These are phyloP conservation scores for Myotis brandtii DNA, from an alignment of 2,113 vertebrate genomes.

Conservation along the genomic window DNA sequence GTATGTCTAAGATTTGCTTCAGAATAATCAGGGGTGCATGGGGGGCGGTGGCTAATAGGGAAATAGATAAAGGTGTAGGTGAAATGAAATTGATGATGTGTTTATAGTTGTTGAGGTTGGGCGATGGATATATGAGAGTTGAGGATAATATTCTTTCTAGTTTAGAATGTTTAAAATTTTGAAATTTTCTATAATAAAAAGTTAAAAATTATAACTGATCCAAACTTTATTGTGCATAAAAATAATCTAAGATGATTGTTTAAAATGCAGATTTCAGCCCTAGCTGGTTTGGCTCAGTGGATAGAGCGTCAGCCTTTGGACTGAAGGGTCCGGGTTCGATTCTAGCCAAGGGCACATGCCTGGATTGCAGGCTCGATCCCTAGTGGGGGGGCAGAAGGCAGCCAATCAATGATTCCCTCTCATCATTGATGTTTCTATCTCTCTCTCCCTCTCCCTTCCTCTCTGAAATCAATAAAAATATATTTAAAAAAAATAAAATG, in stretches of 20 bases:
- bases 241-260: not conserved
- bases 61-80: not conserved
- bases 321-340: no score
- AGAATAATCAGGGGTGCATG: not conserved
- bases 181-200: slow-evolving; percentile 3
- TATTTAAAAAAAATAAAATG: not conserved
- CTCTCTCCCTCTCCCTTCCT: no score
- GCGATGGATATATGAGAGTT: not conserved
- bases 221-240: not conserved
- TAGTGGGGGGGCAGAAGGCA: no score
- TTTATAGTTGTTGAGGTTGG: not conserved
- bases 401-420: no score
- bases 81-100: not conserved
- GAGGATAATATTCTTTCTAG: slow-evolving; percentile 6
- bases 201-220: slow-evolving; percentile 19
- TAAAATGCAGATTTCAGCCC: not conserved
- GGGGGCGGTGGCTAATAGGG: not conserved
- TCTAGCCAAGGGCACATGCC: no score
- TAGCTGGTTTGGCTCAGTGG: no score
- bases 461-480: no score
- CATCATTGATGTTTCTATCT: no score
- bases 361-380: no score
- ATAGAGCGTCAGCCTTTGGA: no score
- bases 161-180: slow-evolving; percentile 31
- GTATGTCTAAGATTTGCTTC: not conserved